Evolutionary conservation across 2,797 vertebrate genomes (phyloP).

Genomic region (Ceyx erithaca): DNA sequence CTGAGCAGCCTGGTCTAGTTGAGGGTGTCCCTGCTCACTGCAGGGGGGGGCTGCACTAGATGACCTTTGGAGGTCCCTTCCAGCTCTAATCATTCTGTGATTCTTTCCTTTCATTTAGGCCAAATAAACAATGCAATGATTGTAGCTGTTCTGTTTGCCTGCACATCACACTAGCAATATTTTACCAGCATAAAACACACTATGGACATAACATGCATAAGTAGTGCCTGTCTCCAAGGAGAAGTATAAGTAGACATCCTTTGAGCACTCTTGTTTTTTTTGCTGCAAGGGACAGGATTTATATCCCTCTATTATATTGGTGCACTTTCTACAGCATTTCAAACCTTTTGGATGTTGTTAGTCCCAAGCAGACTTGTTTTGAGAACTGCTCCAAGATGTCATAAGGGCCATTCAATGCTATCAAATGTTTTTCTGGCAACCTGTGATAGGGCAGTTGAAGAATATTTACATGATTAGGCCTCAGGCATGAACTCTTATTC

Average conservation of each 20-base stretch:
- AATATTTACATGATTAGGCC: neutral
- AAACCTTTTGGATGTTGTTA: neutral
- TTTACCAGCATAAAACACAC: neutral
- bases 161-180: neutral
- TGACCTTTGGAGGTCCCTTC: too few species aligned
- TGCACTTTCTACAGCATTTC: neutral
- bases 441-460: neutral
- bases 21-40: too few species aligned
- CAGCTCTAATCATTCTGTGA: too few species aligned
- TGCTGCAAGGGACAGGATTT: neutral
- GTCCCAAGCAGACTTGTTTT: neutral
- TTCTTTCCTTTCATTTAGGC: neutral
- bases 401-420: neutral
- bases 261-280: neutral
- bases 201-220: neutral
- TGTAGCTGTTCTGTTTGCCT: neutral
- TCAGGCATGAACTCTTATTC: neutral
- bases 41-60: too few species aligned
- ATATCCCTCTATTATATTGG: neutral
- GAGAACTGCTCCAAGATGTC: neutral
- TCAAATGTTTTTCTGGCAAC: neutral
- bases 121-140: neutral
- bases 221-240: neutral
- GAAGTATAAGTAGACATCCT: neutral
- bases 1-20: too few species aligned